phyloP scores from a whole-genome alignment of 92 coral and sea anemone species.

The Nematostella vectensis region DNA sequence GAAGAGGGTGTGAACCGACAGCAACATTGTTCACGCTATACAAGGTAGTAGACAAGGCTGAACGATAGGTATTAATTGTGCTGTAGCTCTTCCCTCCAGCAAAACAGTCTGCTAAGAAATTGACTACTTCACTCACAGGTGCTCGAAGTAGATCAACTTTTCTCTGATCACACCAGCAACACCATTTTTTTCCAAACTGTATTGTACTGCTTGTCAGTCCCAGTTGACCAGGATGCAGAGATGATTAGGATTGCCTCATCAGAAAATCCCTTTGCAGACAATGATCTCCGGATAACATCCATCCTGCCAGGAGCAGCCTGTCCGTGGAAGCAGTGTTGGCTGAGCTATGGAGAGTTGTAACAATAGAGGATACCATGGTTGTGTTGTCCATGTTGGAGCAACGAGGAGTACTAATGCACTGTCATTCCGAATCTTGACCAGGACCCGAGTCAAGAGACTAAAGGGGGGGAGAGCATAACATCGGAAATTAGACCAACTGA shows the following conservation, averaged over 20 bases:
- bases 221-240: constrained; percentile 44
- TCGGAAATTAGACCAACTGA: constrained; percentile 28
- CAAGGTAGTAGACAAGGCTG: constrained; percentile 32
- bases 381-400: constrained; percentile 39
- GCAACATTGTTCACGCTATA: constrained; percentile 12
- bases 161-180: constrained; percentile 45
- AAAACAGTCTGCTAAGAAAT: constrained; percentile 37
- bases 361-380: constrained; percentile 33
- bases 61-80: constrained; percentile 37
- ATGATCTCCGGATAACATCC: constrained; percentile 39
- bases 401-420: constrained; percentile 19
- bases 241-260: constrained; percentile 30
- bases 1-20: constrained; percentile 36
- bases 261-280: constrained; percentile 29
- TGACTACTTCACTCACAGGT: constrained; percentile 29
- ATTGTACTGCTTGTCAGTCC: constrained; percentile 51
- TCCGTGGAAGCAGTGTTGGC: constrained; percentile 34
- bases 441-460: constrained; percentile 35
- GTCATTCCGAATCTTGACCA: constrained; percentile 15
- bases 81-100: constrained; percentile 36
- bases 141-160: constrained; percentile 43
- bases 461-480: constrained; percentile 52
- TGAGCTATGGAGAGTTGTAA: constrained; percentile 13
- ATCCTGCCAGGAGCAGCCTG: constrained; percentile 23
- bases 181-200: constrained; percentile 59